Conservation (phyloP, 2,888 invertebrate genomes). For the Chelonus formosanus region DNA sequence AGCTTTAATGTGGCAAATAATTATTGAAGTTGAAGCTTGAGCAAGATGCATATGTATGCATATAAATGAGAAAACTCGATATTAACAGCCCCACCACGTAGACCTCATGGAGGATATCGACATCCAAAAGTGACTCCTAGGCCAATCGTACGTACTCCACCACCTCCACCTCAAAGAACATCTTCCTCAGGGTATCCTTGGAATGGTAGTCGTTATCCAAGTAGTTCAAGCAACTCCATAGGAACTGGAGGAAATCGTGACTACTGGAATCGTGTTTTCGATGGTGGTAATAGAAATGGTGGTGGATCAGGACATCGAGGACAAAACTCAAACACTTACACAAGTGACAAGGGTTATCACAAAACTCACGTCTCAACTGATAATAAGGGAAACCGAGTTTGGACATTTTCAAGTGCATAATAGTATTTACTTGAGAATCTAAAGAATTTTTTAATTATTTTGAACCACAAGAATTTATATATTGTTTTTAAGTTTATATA, state of each 20-base stretch:
- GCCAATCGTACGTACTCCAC: constrained; percentile 40
- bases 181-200: constrained; percentile 41
- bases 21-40: too few relatives aligned
- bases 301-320: constrained; percentile 24
- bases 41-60: background rate
- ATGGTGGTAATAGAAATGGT: constrained; percentile 29
- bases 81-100: constrained; percentile 45
- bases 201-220: constrained; percentile 33
- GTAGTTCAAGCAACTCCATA: constrained; percentile 50
- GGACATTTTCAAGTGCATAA: constrained; percentile 57
- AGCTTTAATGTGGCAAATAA: too few relatives aligned
- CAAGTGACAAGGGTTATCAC: constrained; percentile 46
- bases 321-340: constrained; percentile 40
- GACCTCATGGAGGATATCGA: constrained; percentile 35
- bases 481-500: too few relatives aligned
- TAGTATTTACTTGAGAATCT: too few relatives aligned
- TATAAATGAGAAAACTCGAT: constrained; percentile 29
- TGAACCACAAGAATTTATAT: too few relatives aligned
- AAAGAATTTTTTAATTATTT: too few relatives aligned
- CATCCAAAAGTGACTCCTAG: constrained; percentile 36
- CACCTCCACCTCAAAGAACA: constrained; percentile 54
- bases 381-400: constrained; percentile 54
- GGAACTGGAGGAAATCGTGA: constrained; percentile 45
- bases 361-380: constrained; percentile 53
- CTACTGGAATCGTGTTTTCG: constrained; percentile 51